Percentiles rank a stretch among this genome's conserved stretches.
phyloP scores from a whole-genome alignment of 2,888 invertebrate genomes.

The Dexiosoma caninum region DNA sequence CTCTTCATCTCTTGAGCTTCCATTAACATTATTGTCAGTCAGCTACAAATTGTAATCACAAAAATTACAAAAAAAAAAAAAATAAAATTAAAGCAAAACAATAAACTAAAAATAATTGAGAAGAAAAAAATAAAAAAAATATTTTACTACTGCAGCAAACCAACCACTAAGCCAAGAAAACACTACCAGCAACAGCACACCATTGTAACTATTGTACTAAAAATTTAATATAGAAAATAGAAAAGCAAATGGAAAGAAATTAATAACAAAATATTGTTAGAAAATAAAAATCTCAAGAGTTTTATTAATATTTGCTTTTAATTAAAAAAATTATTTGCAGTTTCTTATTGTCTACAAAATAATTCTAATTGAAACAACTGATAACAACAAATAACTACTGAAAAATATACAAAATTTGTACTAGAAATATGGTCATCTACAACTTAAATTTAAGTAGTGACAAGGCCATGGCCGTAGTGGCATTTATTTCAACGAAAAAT shows the following conservation, averaged over 20 bases:
- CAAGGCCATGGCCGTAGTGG: neutral
- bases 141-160: neutral
- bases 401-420: neutral
- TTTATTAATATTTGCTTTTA: constrained; percentile 48
- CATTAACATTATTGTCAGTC: constrained; percentile 13
- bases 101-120: constrained; percentile 3
- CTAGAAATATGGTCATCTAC: neutral
- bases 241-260: constrained; percentile 10
- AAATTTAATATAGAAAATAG: constrained; percentile 10
- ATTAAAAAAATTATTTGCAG: constrained; percentile 25
- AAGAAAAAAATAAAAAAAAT: neutral
- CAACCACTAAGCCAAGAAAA: constrained; percentile 1
- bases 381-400: neutral
- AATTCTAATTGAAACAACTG: neutral
- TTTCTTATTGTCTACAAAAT: constrained; percentile 14
- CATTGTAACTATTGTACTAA: neutral
- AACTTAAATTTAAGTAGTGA: neutral
- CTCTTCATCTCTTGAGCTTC: neutral
- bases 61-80: constrained; percentile 20
- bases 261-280: constrained; percentile 48
- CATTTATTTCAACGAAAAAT: neutral
- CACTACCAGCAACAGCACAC: neutral
- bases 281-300: constrained; percentile 41
- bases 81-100: constrained; percentile 24
- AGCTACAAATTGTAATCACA: constrained; percentile 49